Evolutionary conservation across 2,113 vertebrate species (phyloP), one percentile per base, ranked within the genome.

Genomic region (Callipepla squamata): DNA sequence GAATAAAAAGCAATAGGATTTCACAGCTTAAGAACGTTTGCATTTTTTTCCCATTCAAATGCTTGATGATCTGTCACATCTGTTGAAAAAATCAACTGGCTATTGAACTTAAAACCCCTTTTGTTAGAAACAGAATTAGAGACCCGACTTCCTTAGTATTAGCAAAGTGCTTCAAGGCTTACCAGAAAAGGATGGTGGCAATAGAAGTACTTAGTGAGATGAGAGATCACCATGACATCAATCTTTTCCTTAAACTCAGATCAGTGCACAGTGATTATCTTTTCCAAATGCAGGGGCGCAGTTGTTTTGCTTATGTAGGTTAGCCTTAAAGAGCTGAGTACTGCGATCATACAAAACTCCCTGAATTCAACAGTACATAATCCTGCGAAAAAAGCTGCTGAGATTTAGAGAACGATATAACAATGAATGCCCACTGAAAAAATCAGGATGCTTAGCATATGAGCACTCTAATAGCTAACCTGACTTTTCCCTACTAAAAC

Each of bases 91-190:
- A 78, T 80, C 70, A 96, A 50, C 66, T 47, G 75, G 23, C 50
- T 68, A 74, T 48, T 92, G 92, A 95, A 78, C 57, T 89, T 92
- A 92, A 96, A 96, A 40, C 11, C 13, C 15, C 72, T 93, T 91
- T 77, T 96, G 75, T 91, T 92, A 90, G 44, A 86, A 76, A 95
- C 38, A 93, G 79, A 62, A 62, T 77, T 79, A 91, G 87, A 91
- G 80, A 77, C 36, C 34, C 77, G 48, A 87, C 47, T 91, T 94
- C 79, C 80, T 86, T 79, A 90, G 59, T 80, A 86, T 85, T 87
- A 90, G 59, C 4, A 23, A 95, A 96, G 73, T 85, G 75, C 53
- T 94, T 73, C 73, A 90, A 94, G 42, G 50, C 47, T 94, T 89
- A 87, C 61, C 75, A 69, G 59, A 77, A 94, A 96, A 92, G 67